Evolutionary conservation across 2,888 invertebrate species (phyloP), one percentile per base, ranked within the genome.

Genomic region (Hypomecis punctinalis): DNA sequence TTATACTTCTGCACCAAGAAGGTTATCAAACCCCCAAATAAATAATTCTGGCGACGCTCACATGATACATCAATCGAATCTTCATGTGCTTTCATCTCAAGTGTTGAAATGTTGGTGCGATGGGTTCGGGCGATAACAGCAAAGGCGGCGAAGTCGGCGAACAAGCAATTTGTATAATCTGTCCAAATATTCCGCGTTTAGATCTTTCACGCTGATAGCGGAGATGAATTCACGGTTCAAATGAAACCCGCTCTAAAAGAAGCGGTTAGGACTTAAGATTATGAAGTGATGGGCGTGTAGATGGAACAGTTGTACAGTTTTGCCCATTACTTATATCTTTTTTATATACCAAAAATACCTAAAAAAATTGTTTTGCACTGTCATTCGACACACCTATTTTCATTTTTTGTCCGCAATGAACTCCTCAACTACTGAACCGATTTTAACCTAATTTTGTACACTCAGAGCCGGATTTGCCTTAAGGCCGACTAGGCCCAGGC

Each of bases 61-160:
- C 23, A 23, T 3, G 23, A 79, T 80, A 71, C 82, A 80, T 85
- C 80, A 80, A 81, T 83, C 65, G 69, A 69, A 59, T 69, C 75
- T 70, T 70, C 43, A 23, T 3, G 23, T 23, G 47, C 61, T 70
- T 64, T 64, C 48, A 73, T 69, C 63, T 66, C 60, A 65, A 76
- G 80, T 83, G 84, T 85, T 81, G 80, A 85, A 84, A 85, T 78
- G 81, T 72, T 68, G 68, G 69, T 69, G 72, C 65, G 88, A 90
- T 91, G 73, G 33, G 67, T 77, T 74, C 61, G 63, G 55, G 58
- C 69, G 91, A 91, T 91, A 88, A 80, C 66, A 43, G 57, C 65
- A 68, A 70, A 82, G 86, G 88, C 87, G 88, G 85, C 84, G 86
- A 89, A 88, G 46, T 89, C 86, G 86, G 85, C 84, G 87, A 89